A percentile compares a stretch with the other conserved stretches of the same genome.
phyloP scores from a whole-genome alignment of 2,113 vertebrate genomes.

The Sinocyclocheilus rhinocerous region DNA sequence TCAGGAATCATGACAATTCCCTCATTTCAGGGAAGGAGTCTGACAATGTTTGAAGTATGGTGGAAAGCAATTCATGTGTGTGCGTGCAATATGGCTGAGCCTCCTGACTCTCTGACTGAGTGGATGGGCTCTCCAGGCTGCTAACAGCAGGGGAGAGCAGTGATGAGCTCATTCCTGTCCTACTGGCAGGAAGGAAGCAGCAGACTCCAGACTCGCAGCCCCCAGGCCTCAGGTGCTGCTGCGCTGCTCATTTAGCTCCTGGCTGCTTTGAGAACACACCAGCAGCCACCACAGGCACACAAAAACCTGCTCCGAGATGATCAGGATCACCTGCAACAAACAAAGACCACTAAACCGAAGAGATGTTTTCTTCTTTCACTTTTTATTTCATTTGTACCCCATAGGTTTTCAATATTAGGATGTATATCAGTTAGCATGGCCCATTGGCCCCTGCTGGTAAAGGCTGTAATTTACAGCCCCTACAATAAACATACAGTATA shows the following conservation, averaged over 20 bases:
- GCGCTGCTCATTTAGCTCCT: constrained; percentile 49
- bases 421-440: background rate
- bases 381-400: background rate
- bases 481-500: too few species aligned
- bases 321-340: constrained; percentile 31
- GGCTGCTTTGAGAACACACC: constrained; percentile 23
- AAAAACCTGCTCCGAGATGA: constrained; percentile 40
- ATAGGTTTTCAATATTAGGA: background rate
- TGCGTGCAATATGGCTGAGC: constrained; percentile 22
- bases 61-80: constrained; percentile 21
- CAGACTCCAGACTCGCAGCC: constrained; percentile 30
- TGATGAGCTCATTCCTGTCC: constrained; percentile 47
- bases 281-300: constrained; percentile 38
- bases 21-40: background rate
- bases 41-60: constrained; percentile 1
- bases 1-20: background rate
- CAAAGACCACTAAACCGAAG: constrained; percentile 22
- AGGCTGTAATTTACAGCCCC: too few species aligned
- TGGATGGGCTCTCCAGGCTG: constrained; percentile 40
- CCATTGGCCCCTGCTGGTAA: background rate
- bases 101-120: constrained; percentile 22
- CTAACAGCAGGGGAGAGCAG: constrained; percentile 56
- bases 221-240: constrained; percentile 53
- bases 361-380: background rate
- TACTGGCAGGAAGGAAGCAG: constrained; percentile 41